Evolutionary conservation across 2,113 vertebrate species (phyloP), one percentile per base, ranked within the genome.

Genomic region (Hippopotamus amphibius): DNA sequence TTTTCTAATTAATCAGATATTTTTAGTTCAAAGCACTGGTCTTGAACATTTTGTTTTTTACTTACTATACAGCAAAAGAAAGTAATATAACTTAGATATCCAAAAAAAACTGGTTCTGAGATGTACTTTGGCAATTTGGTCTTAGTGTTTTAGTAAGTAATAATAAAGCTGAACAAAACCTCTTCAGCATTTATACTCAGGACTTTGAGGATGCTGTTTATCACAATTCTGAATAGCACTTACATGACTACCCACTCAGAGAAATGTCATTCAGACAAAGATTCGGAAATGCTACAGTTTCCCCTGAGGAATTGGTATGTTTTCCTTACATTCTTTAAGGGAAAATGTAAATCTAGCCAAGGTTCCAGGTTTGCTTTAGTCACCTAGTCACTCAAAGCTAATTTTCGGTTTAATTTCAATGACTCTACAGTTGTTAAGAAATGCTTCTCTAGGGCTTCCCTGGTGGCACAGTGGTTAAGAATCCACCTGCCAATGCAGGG

Each of bases 81-180:
- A 93, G 37, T 33, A 90, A 91, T 79, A 61, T 28, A 93, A 93
- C n/a, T 91, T 88, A 84, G 37, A 57, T 71, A 53, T 0, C 76
- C 55, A 22, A 46, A 96, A 85, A 82, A 50, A 77, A 63, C 24
- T 93, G 37, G 55, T 90, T 69, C 77, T 57, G 30, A 83, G 33
- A 63, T 2, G 19, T 55, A 83, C 59, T 77, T 46, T 28, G 14
- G 30, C 19, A 79, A 82, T 66, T 63, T 88, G 15, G 69, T 43
- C 28, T 90, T 57, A 81, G 59, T 66, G 90, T 74, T 55, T 74
- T 43, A 37, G 43, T n/a, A 83, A 77, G 24, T 69, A 90, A 50
- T 57, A 55, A 90, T 6, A 91, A 59, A 88, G 30, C 12, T 88
- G 30, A 94, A 82, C 17, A 74, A 82, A 86, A 94, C 4, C 48